These are phyloP conservation scores for Neotragus pygmaeus DNA, from an alignment of 2,113 vertebrate species.

Conservation along the genomic window DNA sequence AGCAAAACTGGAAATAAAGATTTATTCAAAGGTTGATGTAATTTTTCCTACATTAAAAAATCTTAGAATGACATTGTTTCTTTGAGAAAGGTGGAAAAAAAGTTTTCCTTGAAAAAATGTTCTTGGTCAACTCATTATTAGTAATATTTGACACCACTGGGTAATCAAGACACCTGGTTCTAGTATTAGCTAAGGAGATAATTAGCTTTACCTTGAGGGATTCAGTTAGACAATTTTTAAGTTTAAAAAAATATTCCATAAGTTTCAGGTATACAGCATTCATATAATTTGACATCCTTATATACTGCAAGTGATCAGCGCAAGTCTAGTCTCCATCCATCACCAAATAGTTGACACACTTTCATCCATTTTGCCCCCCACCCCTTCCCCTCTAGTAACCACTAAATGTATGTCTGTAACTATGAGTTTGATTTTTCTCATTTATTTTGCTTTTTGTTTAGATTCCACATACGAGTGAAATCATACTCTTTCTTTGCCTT, in stretches of 20 bases:
- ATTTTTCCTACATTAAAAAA: neutral
- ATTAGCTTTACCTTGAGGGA: neutral
- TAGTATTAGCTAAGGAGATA: neutral
- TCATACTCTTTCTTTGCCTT: neutral
- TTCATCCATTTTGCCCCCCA: rapidly evolving
- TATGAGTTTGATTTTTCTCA: neutral
- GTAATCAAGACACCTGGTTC: neutral
- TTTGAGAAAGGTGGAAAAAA: neutral
- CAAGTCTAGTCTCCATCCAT: neutral
- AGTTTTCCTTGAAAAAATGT: neutral
- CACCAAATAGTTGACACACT: neutral
- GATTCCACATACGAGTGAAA: neutral
- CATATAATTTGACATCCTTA: neutral
- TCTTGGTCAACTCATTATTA: neutral
- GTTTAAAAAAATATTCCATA: neutral
- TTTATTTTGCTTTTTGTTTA: neutral
- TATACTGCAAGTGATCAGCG: neutral
- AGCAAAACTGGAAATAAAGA: neutral
- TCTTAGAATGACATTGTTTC: neutral
- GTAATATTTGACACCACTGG: neutral
- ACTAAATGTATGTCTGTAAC: neutral
- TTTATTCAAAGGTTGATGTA: neutral
- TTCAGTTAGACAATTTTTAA: neutral
- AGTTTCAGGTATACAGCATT: neutral
- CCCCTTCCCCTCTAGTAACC: neutral